Conservation (phyloP, 2,888 invertebrate genomes). For the Limnephilus auricula region DNA sequence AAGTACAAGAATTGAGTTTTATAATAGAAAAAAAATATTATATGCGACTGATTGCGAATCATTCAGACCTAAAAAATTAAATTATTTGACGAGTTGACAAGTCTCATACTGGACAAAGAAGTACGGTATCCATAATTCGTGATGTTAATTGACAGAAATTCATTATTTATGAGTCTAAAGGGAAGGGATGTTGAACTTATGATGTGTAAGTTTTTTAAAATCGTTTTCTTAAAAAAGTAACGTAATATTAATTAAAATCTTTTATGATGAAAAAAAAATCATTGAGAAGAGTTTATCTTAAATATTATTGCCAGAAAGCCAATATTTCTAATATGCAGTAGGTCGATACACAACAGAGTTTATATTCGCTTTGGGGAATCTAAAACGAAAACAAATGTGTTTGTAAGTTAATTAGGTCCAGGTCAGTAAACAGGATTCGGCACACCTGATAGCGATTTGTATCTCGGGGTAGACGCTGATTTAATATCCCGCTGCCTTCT, state of each 20-base stretch:
- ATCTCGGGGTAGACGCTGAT: conserved; percentile 22
- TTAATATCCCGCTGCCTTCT: conserved; percentile 12
- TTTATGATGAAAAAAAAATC: not conserved
- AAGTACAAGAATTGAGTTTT: no score
- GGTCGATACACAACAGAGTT: not conserved
- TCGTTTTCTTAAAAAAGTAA: no score
- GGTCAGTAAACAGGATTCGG: conserved; percentile 25
- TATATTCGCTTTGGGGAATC: not conserved
- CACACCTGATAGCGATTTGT: conserved; percentile 37
- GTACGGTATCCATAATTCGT: no score
- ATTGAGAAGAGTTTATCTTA: not conserved
- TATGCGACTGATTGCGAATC: no score
- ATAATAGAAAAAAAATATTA: no score
- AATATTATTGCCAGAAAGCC: not conserved
- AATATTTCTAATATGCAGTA: not conserved
- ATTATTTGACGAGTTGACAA: no score
- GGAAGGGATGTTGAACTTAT: not conserved
- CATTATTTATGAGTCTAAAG: no score
- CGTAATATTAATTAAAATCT: no score
- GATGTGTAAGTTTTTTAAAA: not conserved
- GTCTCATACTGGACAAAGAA: no score
- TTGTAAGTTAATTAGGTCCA: conserved; percentile 34
- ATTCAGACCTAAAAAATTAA: no score
- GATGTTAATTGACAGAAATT: no score
- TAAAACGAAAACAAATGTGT: conserved; percentile 25